These are phyloP conservation scores for Uropsilus gracilis DNA, from an alignment of 2,113 vertebrate genomes.

Conservation along the genomic window DNA sequence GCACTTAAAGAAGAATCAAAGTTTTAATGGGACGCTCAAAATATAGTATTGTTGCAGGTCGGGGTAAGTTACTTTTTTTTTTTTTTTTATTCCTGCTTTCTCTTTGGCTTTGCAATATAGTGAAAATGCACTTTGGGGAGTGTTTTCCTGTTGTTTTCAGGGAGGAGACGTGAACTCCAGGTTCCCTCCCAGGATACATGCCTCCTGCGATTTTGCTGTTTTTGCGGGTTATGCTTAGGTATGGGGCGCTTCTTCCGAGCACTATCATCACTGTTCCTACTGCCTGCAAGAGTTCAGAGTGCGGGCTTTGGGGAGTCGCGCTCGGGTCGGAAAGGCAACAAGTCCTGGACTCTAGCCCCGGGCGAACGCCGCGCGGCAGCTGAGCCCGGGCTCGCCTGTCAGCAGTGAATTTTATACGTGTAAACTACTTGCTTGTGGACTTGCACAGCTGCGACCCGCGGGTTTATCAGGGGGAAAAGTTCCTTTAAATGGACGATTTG, in stretches of 20 bases:
- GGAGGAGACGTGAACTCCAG: constrained; percentile 57
- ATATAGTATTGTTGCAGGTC: constrained; percentile 83
- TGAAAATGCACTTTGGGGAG: constrained; percentile 59
- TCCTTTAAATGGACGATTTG: constrained; percentile 73
- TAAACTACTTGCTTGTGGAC: constrained; percentile 60
- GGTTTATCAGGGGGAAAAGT: constrained; percentile 76
- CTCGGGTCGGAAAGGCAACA: constrained; percentile 53
- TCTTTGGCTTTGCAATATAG: constrained; percentile 58
- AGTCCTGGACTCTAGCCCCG: constrained; percentile 29
- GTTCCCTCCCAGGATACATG: not conserved
- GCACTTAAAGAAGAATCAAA: constrained; percentile 81
- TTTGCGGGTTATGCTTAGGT: not conserved
- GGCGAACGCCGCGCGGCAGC: constrained; percentile 11
- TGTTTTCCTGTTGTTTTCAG: constrained; percentile 73
- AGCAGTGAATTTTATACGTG: constrained; percentile 65
- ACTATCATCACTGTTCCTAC: not conserved
- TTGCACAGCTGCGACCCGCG: constrained; percentile 74
- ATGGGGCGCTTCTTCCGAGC: not conserved
- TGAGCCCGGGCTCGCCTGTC: not conserved
- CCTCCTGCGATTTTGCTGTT: constrained; percentile 22
- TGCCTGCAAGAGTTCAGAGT: not conserved
- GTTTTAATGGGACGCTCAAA: constrained; percentile 75
- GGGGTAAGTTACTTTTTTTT: constrained; percentile 85
- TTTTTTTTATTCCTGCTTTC: constrained; percentile 55
- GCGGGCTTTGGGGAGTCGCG: not conserved